Base-by-base conservation (phyloP, 2,888 invertebrate species). In the Orthonychiurus folsomi region DNA sequence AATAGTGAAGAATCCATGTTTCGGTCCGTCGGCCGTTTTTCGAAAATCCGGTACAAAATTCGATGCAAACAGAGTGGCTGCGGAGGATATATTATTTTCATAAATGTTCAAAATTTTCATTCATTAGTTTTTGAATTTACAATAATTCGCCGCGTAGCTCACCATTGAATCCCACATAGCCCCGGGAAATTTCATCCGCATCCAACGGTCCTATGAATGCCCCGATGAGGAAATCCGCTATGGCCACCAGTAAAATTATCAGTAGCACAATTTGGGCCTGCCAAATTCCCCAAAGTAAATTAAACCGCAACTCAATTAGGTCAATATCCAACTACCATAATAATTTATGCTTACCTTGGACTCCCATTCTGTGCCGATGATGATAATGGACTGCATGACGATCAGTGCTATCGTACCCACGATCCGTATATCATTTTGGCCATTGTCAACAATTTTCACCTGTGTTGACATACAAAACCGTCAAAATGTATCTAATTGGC, bases 331-430 rank as follows among this genome's bases (percentile, higher is more conserved):
- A n/a, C n/a, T n/a, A n/a, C n/a, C n/a, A 18, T 24, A n/a, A 50
- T 37, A 37, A 37, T 37, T 37, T 15, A 50, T n/a, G 15, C 23
- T 73, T 76, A 82, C 88, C 79, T 94, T 93, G 0, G 93, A 89
- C 79, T 96, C 97, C 92, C 95, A 97, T 76, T 93, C 93, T 86
- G 95, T 89, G 52, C 96, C 96, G 64, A 96, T 86, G 64, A 95
- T 87, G 56, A 73, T 71, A 60, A 73, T 71, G 24, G 64, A 59
- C 27, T 60, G 70, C 73, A 71, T 71, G 24, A 67, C 73, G 56
- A 73, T 69, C n/a, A 72, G 64, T 27, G 72, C 72, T 56, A 72
- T 72, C 78, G 71, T 73, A 0, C 94, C 94, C 47, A 94, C 84
- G 59, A 95, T 85, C 69, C 94, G 83, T 5, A 88, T 86, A 75